Evolutionary conservation across 2,888 invertebrate genomes (phyloP), one percentile per base, ranked within the genome.

Genomic region (Plagodis pulveraria): DNA sequence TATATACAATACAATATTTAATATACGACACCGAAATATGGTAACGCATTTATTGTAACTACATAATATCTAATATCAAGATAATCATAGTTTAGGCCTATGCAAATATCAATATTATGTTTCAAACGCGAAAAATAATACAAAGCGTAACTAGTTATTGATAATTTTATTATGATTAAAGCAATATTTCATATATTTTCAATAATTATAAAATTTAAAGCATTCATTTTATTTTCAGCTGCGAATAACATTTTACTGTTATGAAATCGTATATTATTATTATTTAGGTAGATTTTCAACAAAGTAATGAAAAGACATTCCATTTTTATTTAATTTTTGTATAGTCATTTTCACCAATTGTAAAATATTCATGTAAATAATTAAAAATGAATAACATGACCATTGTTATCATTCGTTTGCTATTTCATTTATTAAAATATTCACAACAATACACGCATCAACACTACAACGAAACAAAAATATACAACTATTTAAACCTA

Each of bases 401-500:
- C 4, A 22, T 22, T 22, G 22, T 22, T 22, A 22, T 22, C 22
- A 22, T 22, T 4, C 38, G 38, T 9, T 38, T 38, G 6, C 38
- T 38, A 12, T 42, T 9, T 12, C 5, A 9, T 42, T 42, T 11
- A 12, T 42, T 2, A 11, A 10, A 6, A 42, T 11, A 42, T 10
- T 6, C 12, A 6, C 12, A 51, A 74, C 70, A 76, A 71, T 74
- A 69, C 72, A 74, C 72, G 67, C 72, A 59, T 71, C 77, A 76
- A 70, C 60, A 72, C 71, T 74, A 73, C 72, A 77, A 69, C 60
- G 66, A 87, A 89, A 87, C 88, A 86, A 86, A 90, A 87, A 90
- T 91, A 86, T 89, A 91, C 91, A 91, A 73, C 80, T 72, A 80
- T 75, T 80, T 81, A 76, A 77, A 82, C 69, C 78, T 84, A 87